Evolutionary conservation across 2,113 vertebrate genomes (phyloP), one percentile per base, ranked within the genome.

Genomic region (Aspiorhynchus laticeps): DNA sequence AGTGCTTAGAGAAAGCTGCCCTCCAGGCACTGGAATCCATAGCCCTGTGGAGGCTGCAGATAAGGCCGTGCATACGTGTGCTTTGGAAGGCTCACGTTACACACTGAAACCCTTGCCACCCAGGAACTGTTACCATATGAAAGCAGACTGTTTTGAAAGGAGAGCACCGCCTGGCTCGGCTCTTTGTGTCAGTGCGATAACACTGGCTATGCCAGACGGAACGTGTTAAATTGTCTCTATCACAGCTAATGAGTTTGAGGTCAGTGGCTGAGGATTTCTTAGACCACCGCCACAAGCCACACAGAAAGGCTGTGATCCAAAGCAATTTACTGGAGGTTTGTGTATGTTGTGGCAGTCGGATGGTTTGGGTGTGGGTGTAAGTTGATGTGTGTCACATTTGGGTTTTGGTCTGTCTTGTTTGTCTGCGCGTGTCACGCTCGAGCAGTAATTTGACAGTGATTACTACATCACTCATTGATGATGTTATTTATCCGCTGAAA

Each of bases 111-210:
- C 73, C 56, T 82, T 80, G 46, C 53, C 89, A 71, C 92, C 92
- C 85, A 92, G 90, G 89, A 91, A 92, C 92, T 93, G 93, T 93
- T 91, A 91, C 89, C 91, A 88, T 91, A 91, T 91, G 93, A 94
- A 93, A 91, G 89, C 91, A 91, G 88, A 87, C 87, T 41, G 87
- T 87, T 88, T 89, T 73, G 33, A 77, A 73, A 85, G 48, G 63
- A 41, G 74, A 91, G 90, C 91, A 91, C 87, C 87, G 76, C 81
- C 28, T 75, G 88, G 88, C 76, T 89, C 74, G 56, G 82, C 91
- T 89, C 89, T 92, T 87, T 88, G 86, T 90, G 85, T 91, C 84
- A 48, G 26, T 36, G 56, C n/a, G 89, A 89, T 89, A 85, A 85
- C 26, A 88, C 91, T 91, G 91, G 82, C 93, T 91, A 89, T 86